Evolutionary conservation across 2,113 vertebrate genomes (phyloP).

Genomic region (Bungarus multicinctus): DNA sequence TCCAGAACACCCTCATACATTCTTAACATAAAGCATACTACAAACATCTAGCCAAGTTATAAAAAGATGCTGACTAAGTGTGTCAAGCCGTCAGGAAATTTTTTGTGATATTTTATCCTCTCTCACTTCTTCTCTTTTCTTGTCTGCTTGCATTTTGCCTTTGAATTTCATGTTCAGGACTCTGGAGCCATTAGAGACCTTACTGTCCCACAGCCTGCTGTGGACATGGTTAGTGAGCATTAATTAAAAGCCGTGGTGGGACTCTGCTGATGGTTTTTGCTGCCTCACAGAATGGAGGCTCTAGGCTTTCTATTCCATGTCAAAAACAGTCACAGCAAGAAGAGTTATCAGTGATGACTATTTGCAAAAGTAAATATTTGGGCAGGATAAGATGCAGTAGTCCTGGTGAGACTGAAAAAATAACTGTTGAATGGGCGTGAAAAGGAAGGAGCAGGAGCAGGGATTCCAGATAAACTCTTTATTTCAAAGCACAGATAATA

Average conservation of each 20-base stretch:
- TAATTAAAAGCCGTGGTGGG: conserved; percentile 17
- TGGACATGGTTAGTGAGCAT: not conserved
- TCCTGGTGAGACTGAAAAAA: rapidly evolving
- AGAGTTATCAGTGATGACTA: not conserved
- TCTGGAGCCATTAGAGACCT: not conserved
- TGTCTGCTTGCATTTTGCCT: not conserved
- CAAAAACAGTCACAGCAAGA: conserved; percentile 13
- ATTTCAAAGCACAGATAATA: too few species aligned
- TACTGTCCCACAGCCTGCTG: not conserved
- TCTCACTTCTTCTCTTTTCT: not conserved
- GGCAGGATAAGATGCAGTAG: not conserved
- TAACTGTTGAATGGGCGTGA: not conserved
- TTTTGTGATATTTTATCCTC: conserved; percentile 6
- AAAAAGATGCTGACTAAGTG: not conserved
- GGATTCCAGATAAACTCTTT: too few species aligned
- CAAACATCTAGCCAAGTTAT: not conserved
- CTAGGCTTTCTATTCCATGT: not conserved
- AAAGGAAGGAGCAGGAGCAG: too few species aligned
- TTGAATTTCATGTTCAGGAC: not conserved
- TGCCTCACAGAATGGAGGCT: not conserved
- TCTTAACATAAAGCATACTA: not conserved
- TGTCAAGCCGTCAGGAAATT: not conserved
- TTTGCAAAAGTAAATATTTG: not conserved
- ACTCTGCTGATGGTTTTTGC: not conserved
- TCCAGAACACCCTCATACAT: not conserved